These are phyloP conservation scores for Podabrus alpinus DNA, from an alignment of 2,888 invertebrate species.

Conservation along the genomic window DNA sequence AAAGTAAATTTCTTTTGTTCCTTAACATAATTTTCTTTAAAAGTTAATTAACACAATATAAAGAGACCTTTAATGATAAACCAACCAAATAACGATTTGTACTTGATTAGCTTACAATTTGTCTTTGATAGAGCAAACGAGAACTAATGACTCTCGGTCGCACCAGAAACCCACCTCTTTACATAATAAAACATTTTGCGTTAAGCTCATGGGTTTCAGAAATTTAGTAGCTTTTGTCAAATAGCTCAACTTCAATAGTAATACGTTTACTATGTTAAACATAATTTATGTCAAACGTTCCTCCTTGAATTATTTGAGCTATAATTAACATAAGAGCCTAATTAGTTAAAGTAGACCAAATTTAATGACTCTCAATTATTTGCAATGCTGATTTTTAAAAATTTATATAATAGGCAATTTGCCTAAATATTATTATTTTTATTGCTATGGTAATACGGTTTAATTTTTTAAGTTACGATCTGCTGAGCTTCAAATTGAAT, in stretches of 20 bases:
- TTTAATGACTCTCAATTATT: background rate
- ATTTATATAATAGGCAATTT: background rate
- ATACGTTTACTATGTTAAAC: background rate
- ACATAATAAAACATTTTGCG: slow-evolving; percentile 16
- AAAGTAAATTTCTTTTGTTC: background rate
- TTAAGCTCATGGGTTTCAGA: slow-evolving; percentile 5
- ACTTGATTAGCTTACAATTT: slow-evolving; percentile 18
- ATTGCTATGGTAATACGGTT: background rate
- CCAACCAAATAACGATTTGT: slow-evolving; percentile 6
- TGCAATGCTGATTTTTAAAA: background rate
- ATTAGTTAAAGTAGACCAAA: background rate
- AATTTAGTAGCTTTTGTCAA: background rate
- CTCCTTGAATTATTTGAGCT: background rate
- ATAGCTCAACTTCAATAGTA: background rate
- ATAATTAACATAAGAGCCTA: background rate
- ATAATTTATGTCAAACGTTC: background rate
- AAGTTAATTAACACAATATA: background rate
- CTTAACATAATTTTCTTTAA: background rate
- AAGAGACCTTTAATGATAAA: background rate
- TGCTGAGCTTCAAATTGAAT: background rate
- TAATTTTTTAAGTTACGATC: background rate
- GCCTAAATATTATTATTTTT: background rate
- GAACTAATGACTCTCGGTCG: slow-evolving; percentile 14
- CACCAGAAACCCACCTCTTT: slow-evolving; percentile 16
- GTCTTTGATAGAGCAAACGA: slow-evolving; percentile 14